Evolutionary conservation across 2,888 invertebrate species (phyloP).

Genomic region (Drosophila paramelanica): DNA sequence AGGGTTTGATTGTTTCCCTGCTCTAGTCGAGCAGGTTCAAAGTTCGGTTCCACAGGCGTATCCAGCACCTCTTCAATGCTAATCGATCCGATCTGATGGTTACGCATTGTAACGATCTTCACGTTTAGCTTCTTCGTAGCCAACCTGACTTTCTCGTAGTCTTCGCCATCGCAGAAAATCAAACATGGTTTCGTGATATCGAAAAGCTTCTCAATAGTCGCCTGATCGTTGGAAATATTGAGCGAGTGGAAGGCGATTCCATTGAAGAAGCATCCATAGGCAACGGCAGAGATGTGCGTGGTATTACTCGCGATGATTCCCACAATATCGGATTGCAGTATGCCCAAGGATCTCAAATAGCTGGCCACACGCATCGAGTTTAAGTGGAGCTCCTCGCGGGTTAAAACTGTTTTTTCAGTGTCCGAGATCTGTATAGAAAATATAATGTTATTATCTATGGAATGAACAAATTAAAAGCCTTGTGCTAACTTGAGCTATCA

Average conservation of each 20-base stretch:
- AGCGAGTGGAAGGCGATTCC: constrained; percentile 70
- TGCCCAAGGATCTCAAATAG: constrained; percentile 51
- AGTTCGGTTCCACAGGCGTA: constrained; percentile 37
- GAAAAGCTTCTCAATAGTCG: constrained; percentile 55
- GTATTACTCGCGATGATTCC: constrained; percentile 75
- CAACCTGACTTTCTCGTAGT: constrained; percentile 50
- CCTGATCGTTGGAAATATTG: constrained; percentile 55
- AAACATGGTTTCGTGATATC: constrained; percentile 65
- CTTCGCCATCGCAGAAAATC: constrained; percentile 67
- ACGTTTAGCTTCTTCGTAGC: constrained; percentile 32
- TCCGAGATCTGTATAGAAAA: constrained; percentile 59
- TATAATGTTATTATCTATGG: not conserved
- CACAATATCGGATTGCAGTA: constrained; percentile 71
- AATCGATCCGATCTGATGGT: constrained; percentile 39
- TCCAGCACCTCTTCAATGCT: constrained; percentile 44
- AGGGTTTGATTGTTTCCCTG: constrained; percentile 72
- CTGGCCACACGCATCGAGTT: constrained; percentile 68
- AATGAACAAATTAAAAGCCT: too few relatives aligned
- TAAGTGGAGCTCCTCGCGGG: constrained; percentile 48
- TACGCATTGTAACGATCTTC: constrained; percentile 61
- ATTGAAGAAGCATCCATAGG: constrained; percentile 74
- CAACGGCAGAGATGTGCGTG: constrained; percentile 66
- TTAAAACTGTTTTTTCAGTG: constrained; percentile 56
- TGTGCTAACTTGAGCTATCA: constrained; percentile 51
- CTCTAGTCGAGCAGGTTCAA: constrained; percentile 60